These are phyloP conservation scores for Anorthoa munda DNA, from an alignment of 2,888 invertebrate genomes.

Conservation along the genomic window DNA sequence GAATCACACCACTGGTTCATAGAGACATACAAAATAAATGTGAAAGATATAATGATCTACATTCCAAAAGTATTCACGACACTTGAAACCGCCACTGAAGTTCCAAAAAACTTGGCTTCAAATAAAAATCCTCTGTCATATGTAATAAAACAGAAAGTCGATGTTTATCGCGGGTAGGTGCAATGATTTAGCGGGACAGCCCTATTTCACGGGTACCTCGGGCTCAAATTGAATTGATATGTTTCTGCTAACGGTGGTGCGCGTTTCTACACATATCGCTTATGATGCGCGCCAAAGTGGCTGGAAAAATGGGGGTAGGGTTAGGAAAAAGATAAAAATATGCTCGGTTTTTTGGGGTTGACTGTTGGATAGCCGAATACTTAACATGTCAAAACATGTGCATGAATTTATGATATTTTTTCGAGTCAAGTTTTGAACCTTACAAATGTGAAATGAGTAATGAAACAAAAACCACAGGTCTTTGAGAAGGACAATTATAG, in stretches of 20 bases:
- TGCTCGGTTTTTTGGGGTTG: neutral
- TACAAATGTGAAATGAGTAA: too few relatives aligned
- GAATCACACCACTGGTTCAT: slow-evolving; percentile 18
- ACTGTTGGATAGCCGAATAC: neutral
- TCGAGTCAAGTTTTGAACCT: too few relatives aligned
- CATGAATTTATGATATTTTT: neutral
- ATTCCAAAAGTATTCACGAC: slow-evolving; percentile 19
- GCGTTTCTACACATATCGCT: slow-evolving; percentile 88
- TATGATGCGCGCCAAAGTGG: slow-evolving; percentile 86
- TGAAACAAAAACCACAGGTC: too few relatives aligned
- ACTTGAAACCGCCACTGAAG: slow-evolving; percentile 31
- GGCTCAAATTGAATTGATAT: slow-evolving; percentile 90
- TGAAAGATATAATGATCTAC: slow-evolving; percentile 24
- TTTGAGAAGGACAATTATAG: too few relatives aligned
- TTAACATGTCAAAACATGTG: neutral
- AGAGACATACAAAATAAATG: slow-evolving; percentile 24
- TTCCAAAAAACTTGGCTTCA: slow-evolving; percentile 36
- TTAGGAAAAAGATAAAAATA: slow-evolving; percentile 59
- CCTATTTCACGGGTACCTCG: slow-evolving; percentile 84
- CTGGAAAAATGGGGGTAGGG: slow-evolving; percentile 82
- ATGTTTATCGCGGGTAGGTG: slow-evolving; percentile 85
- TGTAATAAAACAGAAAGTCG: slow-evolving; percentile 87
- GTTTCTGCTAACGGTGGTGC: slow-evolving; percentile 86
- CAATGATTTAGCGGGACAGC: slow-evolving; percentile 86
- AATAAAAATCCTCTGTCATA: slow-evolving; percentile 79